Percentiles rank a stretch among this genome's conserved stretches.
These are phyloP conservation scores for Chaenocephalus aceratus DNA, from an alignment of 2,113 vertebrate species.

Conservation along the genomic window DNA sequence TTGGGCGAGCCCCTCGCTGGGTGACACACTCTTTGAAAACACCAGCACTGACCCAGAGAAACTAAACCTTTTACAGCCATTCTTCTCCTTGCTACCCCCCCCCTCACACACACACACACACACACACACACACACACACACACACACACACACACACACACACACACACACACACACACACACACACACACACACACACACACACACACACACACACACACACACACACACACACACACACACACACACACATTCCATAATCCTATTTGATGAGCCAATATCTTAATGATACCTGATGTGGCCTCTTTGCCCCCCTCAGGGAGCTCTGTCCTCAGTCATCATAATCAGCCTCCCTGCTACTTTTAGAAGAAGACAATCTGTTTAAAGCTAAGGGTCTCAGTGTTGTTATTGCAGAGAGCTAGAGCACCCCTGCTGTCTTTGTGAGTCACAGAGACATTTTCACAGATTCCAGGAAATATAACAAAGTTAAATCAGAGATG, in stretches of 20 bases:
- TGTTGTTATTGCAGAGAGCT: neutral
- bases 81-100: slow-evolving; percentile 14
- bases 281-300: slow-evolving; percentile 82
- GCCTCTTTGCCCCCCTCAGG: slow-evolving; percentile 52
- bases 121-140: too few species aligned
- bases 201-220: too few species aligned
- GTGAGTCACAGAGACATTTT: neutral
- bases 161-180: too few species aligned
- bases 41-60: slow-evolving; percentile 72
- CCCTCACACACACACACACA: slow-evolving; percentile 5
- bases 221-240: neutral
- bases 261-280: slow-evolving; percentile 85
- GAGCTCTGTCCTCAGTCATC: slow-evolving; percentile 68
- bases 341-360: slow-evolving; percentile 60
- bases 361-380: slow-evolving; percentile 54
- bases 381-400: slow-evolving; percentile 44
- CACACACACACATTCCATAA: slow-evolving; percentile 61
- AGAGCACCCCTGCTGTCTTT: slow-evolving; percentile 7
- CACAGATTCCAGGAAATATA: slow-evolving; percentile 14
- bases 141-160: too few species aligned
- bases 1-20: slow-evolving; percentile 67
- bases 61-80: slow-evolving; percentile 79
- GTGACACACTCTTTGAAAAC: slow-evolving; percentile 58
- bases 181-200: too few species aligned
- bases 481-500: slow-evolving; percentile 38